Evolutionary conservation across 2,888 invertebrate genomes (phyloP), one percentile per base, ranked within the genome.

Genomic region (Lithophane ornitopus): DNA sequence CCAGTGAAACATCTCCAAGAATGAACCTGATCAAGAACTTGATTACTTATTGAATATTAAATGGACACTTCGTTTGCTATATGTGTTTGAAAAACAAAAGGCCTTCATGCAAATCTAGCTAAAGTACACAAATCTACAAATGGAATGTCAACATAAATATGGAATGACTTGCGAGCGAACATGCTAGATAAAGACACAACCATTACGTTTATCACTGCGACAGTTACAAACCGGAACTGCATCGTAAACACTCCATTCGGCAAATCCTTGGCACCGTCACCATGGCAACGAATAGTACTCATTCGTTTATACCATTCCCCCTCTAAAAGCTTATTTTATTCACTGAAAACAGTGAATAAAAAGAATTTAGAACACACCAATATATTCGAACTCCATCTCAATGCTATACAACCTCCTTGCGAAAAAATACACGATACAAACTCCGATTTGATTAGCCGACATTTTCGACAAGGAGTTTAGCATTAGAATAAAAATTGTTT

Each of bases 121-220:
- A 46, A 12, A 65, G 44, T 26, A 39, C 19, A n/a, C 39, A 44
- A 52, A 52, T 41, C 39, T 34, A 69, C 49, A 56, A 22, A 78
- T 44, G 34, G 22, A 78, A 22, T 34, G 49, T 1, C 6, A 16
- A 63, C 34, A 49, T 56, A 16, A 16, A 12, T 41, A 26, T 28
- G 49, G n/a, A 61, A 67, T 54, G 44, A 75, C 49, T 67, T 34
- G 49, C 34, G 9, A 44, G 28, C 39, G 12, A 74, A 41, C 16
- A 14, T n/a, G 41, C 14, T 76, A 22, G 26, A 34, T 41, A 65
- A 28, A 76, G 28, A 41, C 26, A 26, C 28, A 41, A 22, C 4
- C 22, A 26, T 52, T n/a, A 52, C 66, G 52, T 61, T 54, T 46
- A 14, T 39, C 34, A 26, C 22, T 67, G 39, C 52, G 59, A 26